phyloP scores from a whole-genome alignment of 2,888 invertebrate species.

The Drosophila ustulata region DNA sequence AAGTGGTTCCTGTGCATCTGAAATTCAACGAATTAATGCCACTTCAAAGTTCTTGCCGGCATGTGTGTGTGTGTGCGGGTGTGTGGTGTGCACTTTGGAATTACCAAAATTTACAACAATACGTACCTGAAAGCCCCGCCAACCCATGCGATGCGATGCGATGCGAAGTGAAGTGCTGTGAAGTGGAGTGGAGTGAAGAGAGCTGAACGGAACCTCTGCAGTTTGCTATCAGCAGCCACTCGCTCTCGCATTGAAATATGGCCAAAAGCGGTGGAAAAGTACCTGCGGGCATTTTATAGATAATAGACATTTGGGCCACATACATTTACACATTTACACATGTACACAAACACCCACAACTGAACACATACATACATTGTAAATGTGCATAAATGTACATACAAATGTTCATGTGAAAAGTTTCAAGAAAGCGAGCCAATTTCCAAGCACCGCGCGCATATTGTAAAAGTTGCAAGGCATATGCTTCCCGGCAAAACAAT shows the following conservation, averaged over 20 bases:
- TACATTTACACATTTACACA: conserved; percentile 20
- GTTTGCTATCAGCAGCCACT: conserved; percentile 75
- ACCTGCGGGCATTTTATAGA: conserved; percentile 80
- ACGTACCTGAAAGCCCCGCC: conserved; percentile 16
- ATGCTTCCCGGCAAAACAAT: conserved; percentile 57
- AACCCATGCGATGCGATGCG: neutral
- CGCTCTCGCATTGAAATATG: conserved; percentile 74
- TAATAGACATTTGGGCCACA: conserved; percentile 72
- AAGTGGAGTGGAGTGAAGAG: conserved; percentile 9
- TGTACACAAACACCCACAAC: conserved; percentile 18
- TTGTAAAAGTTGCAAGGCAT: conserved; percentile 68
- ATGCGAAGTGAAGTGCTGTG: neutral
- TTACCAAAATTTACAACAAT: conserved; percentile 79
- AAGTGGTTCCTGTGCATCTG: conserved; percentile 29
- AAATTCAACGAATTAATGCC: conserved; percentile 77
- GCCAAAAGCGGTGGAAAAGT: conserved; percentile 68
- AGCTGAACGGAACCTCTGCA: conserved; percentile 48
- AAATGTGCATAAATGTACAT: neutral
- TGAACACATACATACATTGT: neutral
- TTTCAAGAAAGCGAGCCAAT: conserved; percentile 69
- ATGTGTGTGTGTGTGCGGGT: conserved; percentile 1
- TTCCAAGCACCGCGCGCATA: conserved; percentile 60
- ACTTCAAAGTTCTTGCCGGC: conserved; percentile 61
- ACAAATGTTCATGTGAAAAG: conserved; percentile 21
- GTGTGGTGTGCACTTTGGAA: conserved; percentile 51